Evolutionary conservation across 2,113 vertebrate genomes (phyloP), one percentile per base, ranked within the genome.

Genomic region (Megalops atlanticus): DNA sequence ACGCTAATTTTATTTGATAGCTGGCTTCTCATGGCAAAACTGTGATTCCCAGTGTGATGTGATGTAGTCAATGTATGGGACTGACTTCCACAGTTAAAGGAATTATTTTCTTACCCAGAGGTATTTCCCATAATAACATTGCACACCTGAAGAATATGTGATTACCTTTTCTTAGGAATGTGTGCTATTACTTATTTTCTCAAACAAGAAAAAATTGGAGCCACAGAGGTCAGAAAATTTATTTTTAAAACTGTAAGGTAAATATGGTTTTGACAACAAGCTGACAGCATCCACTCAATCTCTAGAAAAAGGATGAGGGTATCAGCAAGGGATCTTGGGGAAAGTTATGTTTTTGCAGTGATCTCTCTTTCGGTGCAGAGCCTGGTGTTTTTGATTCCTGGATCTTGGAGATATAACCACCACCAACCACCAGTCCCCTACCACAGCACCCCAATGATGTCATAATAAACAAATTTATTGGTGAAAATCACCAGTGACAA

Each of bases 401-500:
- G 24, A 58, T n/a, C 18, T 24, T 58, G 52, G n/a, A 64, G 11
- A 10, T 64, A 64, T n/a, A 8, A 24, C 58, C 6, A 8, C n/a
- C 18, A 64, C 10, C 31, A 21, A 54, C 31, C 24, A 31, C n/a
- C 58, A 64, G 58, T 31, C 58, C n/a, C 58, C 58, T 27, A 64
- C 24, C 8, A 64, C 58, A 64, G 31, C 12, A 10, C 3, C 2
- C 18, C 8, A 11, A 64, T 31, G 27, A 64, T 64, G n/a, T 64
- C 58, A 64, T n/a, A 64, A 64, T 64, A 1, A 64, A 64, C 58
- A 64, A 64, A 31, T 64, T 31, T n/a, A 64, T 64, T 64, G 69
- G 69, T 33, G 14, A 31, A 64, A 11, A n/a, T 8, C 58, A 71
- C 2, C 69, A 36, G 1, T 18, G 16, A 71, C 69, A 64, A n/a